Conservation (phyloP, 2,888 invertebrate species). For the Barypeithes pellucidus region DNA sequence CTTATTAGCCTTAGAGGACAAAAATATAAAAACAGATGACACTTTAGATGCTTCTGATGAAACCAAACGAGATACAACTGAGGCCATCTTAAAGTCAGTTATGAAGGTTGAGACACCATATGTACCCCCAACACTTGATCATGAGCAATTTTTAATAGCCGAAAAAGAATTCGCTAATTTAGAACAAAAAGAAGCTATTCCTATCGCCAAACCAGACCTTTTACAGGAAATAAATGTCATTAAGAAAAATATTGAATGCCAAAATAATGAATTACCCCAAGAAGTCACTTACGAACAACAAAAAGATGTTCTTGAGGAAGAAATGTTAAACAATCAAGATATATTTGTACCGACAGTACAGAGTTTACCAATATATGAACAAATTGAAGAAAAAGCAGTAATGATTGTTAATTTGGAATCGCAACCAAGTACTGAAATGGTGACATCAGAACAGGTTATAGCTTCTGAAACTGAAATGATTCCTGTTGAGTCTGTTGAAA, state of each 20-base stretch:
- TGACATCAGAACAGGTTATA: background rate
- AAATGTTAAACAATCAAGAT: background rate
- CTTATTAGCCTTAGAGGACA: background rate
- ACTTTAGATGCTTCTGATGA: background rate
- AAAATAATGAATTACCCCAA: background rate
- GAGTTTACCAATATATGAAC: background rate
- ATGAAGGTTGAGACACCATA: background rate
- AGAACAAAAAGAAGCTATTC: background rate
- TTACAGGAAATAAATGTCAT: background rate
- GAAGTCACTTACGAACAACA: too few relatives aligned
- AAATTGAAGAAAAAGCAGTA: background rate
- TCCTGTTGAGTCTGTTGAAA: constrained; percentile 4
- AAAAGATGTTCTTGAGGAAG: background rate
- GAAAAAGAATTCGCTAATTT: constrained; percentile 7
- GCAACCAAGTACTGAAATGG: background rate
- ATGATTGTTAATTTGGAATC: background rate
- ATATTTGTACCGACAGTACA: background rate
- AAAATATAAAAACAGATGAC: background rate
- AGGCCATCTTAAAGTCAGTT: background rate
- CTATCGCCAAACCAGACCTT: background rate
- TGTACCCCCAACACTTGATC: background rate
- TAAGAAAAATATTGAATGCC: background rate
- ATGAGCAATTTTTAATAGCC: constrained; percentile 1
- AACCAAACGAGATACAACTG: background rate
- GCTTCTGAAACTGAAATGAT: background rate